Conservation (phyloP, 1,140 invertebrate genomes). For the Samia ricini region DNA sequence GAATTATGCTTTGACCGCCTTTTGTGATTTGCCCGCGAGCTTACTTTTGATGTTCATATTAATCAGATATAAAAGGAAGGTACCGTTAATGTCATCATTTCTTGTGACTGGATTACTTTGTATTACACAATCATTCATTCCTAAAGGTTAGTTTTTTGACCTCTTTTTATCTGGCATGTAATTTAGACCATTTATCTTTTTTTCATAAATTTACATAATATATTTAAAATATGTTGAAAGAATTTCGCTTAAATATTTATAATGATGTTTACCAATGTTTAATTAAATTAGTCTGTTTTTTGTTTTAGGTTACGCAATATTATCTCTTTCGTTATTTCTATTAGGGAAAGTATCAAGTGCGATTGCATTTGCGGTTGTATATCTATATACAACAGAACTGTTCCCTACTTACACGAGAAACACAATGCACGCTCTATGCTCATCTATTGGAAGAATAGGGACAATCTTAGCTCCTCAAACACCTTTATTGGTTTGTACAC, state of each 20-base stretch:
- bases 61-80: conserved; percentile 19
- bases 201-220: too few relatives aligned
- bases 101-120: conserved; percentile 18
- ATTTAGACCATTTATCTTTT: background rate
- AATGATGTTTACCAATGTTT: too few relatives aligned
- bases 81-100: conserved; percentile 20
- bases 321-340: conserved; percentile 44
- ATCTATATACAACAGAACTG: conserved; percentile 83
- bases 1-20: conserved; percentile 21
- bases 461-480: conserved; percentile 84
- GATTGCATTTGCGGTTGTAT: conserved; percentile 78
- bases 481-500: conserved; percentile 67
- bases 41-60: conserved; percentile 13
- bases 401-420: conserved; percentile 83
- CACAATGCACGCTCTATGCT: conserved; percentile 81
- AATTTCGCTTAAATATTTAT: too few relatives aligned
- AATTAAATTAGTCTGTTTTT: too few relatives aligned
- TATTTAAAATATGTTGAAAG: too few relatives aligned
- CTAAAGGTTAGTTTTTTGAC: conserved; percentile 14
- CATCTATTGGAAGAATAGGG: conserved; percentile 82
- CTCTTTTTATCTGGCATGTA: background rate
- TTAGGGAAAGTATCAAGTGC: conserved; percentile 81
- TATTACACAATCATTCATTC: conserved; percentile 14
- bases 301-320: conserved; percentile 15
- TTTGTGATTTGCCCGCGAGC: conserved; percentile 19